phyloP scores from a whole-genome alignment of 1,140 invertebrate genomes.

The Argopecten irradians region DNA sequence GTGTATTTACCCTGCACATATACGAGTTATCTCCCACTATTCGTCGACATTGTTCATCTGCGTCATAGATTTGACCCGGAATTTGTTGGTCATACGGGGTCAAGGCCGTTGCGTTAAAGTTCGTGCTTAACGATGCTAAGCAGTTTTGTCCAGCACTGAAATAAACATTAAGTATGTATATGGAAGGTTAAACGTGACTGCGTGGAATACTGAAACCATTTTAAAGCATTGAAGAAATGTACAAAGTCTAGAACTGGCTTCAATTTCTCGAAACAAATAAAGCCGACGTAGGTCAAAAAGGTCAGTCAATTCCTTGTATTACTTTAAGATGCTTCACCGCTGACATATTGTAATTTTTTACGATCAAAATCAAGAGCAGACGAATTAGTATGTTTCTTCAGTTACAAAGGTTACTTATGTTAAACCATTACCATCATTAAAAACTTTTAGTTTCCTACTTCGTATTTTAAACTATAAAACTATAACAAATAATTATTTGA shows the following conservation, averaged over 20 bases:
- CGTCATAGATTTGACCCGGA: conserved; percentile 53
- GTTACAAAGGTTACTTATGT: too few relatives aligned
- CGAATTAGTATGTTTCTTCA: too few relatives aligned
- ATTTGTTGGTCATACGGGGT: conserved; percentile 38
- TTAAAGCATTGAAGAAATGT: background rate
- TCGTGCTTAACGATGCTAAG: conserved; percentile 44
- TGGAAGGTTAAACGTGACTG: background rate
- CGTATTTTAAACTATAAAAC: too few relatives aligned
- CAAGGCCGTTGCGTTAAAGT: conserved; percentile 45
- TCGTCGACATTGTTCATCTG: conserved; percentile 61
- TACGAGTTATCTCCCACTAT: conserved; percentile 59
- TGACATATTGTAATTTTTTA: too few relatives aligned
- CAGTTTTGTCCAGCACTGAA: conserved; percentile 54
- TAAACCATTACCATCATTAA: too few relatives aligned
- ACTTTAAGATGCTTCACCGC: too few relatives aligned
- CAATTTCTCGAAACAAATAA: too few relatives aligned
- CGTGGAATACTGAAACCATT: background rate
- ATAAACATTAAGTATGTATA: conserved; percentile 20
- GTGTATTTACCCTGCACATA: conserved; percentile 59
- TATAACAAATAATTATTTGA: too few relatives aligned
- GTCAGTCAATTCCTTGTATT: background rate
- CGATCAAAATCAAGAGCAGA: too few relatives aligned
- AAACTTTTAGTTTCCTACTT: too few relatives aligned
- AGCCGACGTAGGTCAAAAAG: background rate
- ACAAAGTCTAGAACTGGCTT: background rate